Evolutionary conservation across 1,140 invertebrate species (phyloP).

Genomic region (Brachionus koreanus): DNA sequence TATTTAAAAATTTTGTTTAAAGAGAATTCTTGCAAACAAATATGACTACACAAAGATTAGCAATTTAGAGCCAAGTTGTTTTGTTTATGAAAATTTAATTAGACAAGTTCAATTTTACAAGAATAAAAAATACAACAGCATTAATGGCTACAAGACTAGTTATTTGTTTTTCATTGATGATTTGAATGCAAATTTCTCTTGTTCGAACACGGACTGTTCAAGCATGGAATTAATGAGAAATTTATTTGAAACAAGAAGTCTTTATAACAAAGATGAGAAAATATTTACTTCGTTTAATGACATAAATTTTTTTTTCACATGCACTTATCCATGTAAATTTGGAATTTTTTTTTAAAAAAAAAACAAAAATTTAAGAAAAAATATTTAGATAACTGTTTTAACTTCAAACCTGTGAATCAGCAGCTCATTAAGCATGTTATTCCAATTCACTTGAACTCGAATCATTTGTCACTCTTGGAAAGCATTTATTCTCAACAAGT

Average conservation of each 20-base stretch:
- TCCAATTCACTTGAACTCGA: slow-evolving; percentile 51
- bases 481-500: slow-evolving; percentile 50
- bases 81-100: background rate
- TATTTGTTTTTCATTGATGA: slow-evolving; percentile 35
- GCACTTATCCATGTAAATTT: slow-evolving; percentile 10
- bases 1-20: background rate
- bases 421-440: slow-evolving; percentile 53
- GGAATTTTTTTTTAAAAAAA: background rate
- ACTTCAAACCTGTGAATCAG: slow-evolving; percentile 29
- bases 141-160: background rate
- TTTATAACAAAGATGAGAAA: slow-evolving; percentile 2
- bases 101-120: slow-evolving; percentile 3
- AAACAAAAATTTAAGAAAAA: background rate
- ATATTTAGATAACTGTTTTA: background rate
- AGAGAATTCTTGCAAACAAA: slow-evolving; percentile 23
- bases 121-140: slow-evolving; percentile 6
- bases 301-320: slow-evolving; percentile 21
- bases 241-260: background rate
- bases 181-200: slow-evolving; percentile 7
- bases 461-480: slow-evolving; percentile 49
- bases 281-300: background rate
- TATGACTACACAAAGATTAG: background rate
- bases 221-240: slow-evolving; percentile 9
- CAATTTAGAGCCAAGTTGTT: background rate
- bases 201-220: background rate